These are phyloP conservation scores for Aricia artaxerxes DNA, from an alignment of 2,888 invertebrate genomes.

Conservation along the genomic window DNA sequence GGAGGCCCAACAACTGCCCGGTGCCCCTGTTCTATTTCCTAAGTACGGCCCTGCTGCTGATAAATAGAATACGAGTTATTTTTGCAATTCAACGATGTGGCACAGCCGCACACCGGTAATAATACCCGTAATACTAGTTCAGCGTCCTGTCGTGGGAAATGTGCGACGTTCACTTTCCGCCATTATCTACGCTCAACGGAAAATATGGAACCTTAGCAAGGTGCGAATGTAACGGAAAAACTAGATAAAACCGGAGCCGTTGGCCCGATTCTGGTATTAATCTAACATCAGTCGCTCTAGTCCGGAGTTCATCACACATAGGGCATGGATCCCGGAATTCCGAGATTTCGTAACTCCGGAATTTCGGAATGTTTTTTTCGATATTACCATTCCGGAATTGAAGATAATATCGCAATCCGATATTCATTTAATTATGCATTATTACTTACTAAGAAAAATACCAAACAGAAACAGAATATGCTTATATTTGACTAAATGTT, in stretches of 20 bases:
- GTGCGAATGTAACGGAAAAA: slow-evolving; percentile 12
- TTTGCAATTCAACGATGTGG: slow-evolving; percentile 5
- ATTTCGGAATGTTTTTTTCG: too few species aligned
- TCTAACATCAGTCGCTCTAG: not conserved
- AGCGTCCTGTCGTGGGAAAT: slow-evolving; percentile 66
- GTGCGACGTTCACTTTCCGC: slow-evolving; percentile 63
- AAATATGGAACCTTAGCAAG: slow-evolving; percentile 14
- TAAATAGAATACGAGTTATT: not conserved
- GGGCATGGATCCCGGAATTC: too few species aligned
- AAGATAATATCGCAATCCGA: too few species aligned
- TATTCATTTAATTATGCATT: too few species aligned
- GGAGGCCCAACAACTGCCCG: not conserved
- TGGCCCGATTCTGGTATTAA: not conserved
- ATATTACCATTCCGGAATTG: too few species aligned
- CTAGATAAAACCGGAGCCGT: not conserved
- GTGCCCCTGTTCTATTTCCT: not conserved
- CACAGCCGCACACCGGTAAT: slow-evolving; percentile 13
- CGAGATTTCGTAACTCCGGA: too few species aligned
- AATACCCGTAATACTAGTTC: slow-evolving; percentile 24
- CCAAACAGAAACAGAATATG: too few species aligned
- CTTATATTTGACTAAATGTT: too few species aligned
- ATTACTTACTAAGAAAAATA: too few species aligned
- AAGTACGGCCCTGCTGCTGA: not conserved
- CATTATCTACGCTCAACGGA: slow-evolving; percentile 56
- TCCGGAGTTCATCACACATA: not conserved